Conservation (phyloP, 2,797 vertebrate genomes). For the Erithacus rubecula region DNA sequence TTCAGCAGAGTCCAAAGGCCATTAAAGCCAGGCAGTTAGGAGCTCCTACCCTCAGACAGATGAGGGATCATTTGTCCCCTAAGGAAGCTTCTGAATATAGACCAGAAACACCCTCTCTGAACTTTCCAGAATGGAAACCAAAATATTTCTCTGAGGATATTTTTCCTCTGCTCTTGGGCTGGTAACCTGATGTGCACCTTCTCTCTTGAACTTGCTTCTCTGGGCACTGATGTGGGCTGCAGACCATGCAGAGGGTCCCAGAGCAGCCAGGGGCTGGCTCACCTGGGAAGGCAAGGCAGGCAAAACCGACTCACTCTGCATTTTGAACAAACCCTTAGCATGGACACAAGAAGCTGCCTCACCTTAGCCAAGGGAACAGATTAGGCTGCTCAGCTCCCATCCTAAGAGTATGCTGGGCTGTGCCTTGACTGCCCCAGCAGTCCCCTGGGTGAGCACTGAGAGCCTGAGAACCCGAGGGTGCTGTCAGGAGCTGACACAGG, state of each 20-base stretch:
- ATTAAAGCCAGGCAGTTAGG: background rate
- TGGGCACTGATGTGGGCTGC: background rate
- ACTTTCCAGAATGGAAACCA: slow-evolving; percentile 56
- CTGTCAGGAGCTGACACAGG: background rate
- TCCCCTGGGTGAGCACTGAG: accelerated
- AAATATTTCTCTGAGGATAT: slow-evolving; percentile 47
- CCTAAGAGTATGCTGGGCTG: background rate
- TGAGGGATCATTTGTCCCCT: background rate
- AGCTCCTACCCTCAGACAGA: background rate
- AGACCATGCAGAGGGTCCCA: background rate
- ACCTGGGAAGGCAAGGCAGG: background rate
- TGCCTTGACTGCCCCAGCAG: background rate
- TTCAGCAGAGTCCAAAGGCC: background rate
- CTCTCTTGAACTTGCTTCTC: background rate
- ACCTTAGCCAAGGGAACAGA: background rate
- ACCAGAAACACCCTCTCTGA: slow-evolving; percentile 2
- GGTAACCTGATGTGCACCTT: slow-evolving; percentile 35
- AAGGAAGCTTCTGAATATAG: slow-evolving; percentile 14
- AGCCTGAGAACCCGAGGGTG: accelerated
- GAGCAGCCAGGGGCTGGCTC: background rate
- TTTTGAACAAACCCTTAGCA: background rate
- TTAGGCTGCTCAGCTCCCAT: background rate
- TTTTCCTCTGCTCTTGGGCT: slow-evolving; percentile 8
- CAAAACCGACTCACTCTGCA: background rate
- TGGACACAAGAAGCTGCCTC: background rate